Percentiles rank a stretch among this genome's conserved stretches.
phyloP scores from a whole-genome alignment of 2,888 invertebrate species.

The Tetanocera ferruginea region DNA sequence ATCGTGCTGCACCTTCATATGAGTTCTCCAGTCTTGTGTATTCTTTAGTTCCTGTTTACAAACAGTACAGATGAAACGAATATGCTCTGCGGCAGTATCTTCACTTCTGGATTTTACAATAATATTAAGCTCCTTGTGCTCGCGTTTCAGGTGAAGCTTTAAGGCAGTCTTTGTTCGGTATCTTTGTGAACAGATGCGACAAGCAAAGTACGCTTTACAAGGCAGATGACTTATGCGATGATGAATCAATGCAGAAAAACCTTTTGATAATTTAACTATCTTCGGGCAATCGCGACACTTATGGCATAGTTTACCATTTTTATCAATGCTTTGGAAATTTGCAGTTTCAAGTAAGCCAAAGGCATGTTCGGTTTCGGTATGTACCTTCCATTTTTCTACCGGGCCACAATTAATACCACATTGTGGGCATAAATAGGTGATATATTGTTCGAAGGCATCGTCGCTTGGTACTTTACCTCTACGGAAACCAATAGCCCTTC shows the following conservation, averaged over 20 bases:
- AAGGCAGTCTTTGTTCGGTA: neutral
- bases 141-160: slow-evolving; percentile 8
- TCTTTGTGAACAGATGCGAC: slow-evolving; percentile 32
- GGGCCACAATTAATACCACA: slow-evolving; percentile 34
- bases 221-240: slow-evolving; percentile 41
- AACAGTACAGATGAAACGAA: slow-evolving; percentile 34
- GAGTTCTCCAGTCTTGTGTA: slow-evolving; percentile 14
- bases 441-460: neutral
- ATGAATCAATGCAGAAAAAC: neutral
- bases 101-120: neutral
- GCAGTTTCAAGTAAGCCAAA: slow-evolving; percentile 32
- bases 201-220: slow-evolving; percentile 21
- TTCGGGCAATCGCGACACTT: slow-evolving; percentile 37
- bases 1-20: slow-evolving; percentile 38
- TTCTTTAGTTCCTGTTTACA: slow-evolving; percentile 12
- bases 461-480: neutral
- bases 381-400: slow-evolving; percentile 34
- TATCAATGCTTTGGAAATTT: slow-evolving; percentile 40
- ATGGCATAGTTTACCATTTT: slow-evolving; percentile 32
- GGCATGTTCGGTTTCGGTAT: slow-evolving; percentile 37
- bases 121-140: slow-evolving; percentile 11
- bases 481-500: too few species aligned
- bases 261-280: neutral
- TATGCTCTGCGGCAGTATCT: neutral
- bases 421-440: slow-evolving; percentile 34